phyloP scores from a whole-genome alignment of 2,113 vertebrate species.

The Geococcyx californianus region DNA sequence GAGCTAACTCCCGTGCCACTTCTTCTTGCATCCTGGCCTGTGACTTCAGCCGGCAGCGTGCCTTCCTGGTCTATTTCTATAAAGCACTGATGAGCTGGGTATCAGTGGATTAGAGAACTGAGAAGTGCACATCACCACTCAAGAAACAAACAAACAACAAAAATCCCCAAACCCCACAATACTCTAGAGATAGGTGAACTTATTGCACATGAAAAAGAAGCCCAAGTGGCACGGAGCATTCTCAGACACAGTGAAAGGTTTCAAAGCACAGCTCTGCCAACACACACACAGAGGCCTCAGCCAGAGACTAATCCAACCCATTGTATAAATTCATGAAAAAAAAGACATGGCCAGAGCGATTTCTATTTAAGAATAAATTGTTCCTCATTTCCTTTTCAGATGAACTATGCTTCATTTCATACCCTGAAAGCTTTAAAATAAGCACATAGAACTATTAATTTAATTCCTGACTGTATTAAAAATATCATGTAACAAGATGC shows the following conservation, averaged over 20 bases:
- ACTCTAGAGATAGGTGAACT: not conserved
- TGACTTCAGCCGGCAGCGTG: not conserved
- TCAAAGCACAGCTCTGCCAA: not conserved
- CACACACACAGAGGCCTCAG: not conserved
- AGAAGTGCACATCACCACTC: not conserved
- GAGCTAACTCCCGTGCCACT: not conserved
- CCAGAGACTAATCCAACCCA: not conserved
- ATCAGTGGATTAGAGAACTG: not conserved
- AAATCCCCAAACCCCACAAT: not conserved
- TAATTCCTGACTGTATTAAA: slow-evolving; percentile 29
- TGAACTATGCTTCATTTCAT: not conserved
- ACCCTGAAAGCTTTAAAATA: slow-evolving; percentile 21
- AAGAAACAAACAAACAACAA: no score
- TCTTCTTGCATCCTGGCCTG: not conserved
- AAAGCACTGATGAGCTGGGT: not conserved
- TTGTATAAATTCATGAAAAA: not conserved
- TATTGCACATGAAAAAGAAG: not conserved
- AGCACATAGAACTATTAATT: slow-evolving; percentile 5
- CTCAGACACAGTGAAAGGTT: not conserved
- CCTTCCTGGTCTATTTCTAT: not conserved
- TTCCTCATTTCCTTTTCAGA: not conserved
- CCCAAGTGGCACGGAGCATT: not conserved
- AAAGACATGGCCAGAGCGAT: not conserved
- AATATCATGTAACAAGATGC: not conserved
- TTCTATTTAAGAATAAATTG: slow-evolving; percentile 8